Evolutionary conservation across 2,797 vertebrate species (phyloP).

Genomic region (Nothura maculosa): DNA sequence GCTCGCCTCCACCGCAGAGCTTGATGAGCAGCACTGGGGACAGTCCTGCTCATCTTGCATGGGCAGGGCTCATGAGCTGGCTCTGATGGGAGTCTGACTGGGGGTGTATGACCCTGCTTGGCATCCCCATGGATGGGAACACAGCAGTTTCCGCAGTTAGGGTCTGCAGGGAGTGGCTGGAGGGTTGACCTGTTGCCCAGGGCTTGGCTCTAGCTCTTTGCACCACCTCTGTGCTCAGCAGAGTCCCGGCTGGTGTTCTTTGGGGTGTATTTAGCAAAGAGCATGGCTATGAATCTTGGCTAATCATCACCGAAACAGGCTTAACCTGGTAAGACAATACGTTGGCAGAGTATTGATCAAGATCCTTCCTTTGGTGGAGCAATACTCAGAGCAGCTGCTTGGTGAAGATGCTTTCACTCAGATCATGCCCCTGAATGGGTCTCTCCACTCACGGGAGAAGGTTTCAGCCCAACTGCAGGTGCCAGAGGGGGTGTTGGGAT

Average conservation of each 20-base stretch:
- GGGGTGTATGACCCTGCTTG: rapidly evolving
- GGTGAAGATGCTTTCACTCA: background rate
- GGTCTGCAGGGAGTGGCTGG: background rate
- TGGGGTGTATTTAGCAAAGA: background rate
- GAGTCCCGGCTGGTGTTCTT: rapidly evolving
- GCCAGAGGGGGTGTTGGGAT: background rate
- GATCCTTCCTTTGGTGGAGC: rapidly evolving
- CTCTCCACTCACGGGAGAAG: rapidly evolving
- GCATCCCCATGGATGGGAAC: background rate
- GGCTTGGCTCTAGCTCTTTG: background rate
- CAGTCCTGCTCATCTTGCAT: background rate
- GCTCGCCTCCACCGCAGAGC: background rate
- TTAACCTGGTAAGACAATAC: rapidly evolving
- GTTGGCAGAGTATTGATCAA: background rate
- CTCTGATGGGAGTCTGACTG: no score
- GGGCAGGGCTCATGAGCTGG: background rate
- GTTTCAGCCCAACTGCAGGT: rapidly evolving
- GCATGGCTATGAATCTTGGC: rapidly evolving
- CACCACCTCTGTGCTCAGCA: rapidly evolving
- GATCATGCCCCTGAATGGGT: rapidly evolving
- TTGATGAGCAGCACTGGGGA: constrained; percentile 37
- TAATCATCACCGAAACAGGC: background rate
- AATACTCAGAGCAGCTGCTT: rapidly evolving
- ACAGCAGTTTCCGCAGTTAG: rapidly evolving
- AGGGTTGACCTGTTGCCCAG: background rate